Base-by-base conservation (phyloP, 2,888 invertebrate genomes). In the Troides aeacus region DNA sequence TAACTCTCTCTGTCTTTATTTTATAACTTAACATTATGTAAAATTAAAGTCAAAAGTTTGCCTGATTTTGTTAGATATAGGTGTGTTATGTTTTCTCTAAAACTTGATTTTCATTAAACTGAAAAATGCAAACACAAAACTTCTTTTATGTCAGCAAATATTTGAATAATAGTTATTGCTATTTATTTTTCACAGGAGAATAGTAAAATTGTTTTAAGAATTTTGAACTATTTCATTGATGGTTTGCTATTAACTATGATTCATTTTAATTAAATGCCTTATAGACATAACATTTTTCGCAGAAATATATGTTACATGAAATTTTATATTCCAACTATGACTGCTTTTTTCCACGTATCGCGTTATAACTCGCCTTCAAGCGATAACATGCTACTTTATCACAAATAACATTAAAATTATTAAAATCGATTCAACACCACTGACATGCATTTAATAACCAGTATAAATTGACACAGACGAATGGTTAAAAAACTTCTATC, bases 361-460 rank as follows among this genome's bases (percentile, higher is more conserved):
- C 59, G 7, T 60, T 68, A 30, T 36, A 23, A 39, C 62, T 66
- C 21, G 62, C 62, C 62, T 62, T 21, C 50, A 59, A 24, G 21
- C 62, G 18, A 42, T 60, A 39, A 23, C 12, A n/a, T 53, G 15
- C n/a, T 53, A 39, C 18, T 18, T 53, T 56, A 62, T 39, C 23
- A 50, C 50, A 42, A 23, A 21, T 59, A 63, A 59, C 23, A 66
- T 66, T 62, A 59, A 56, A 62, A 70, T 66, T 62, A 66, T 62
- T 82, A 84, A 86, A 89, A 90, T 90, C 90, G 90, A 90, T 90
- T 80, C 74, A 76, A 76, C 76, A 84, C 83, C 84, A 84, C 82
- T 79, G 81, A 79, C 87, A 84, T 85, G 84, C 84, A 85, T 80
- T 77, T 73, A 53, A 64, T 70, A 76, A 46, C 85, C 82, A 80